A percentile compares a stretch with the other conserved stretches of the same genome.
Evolutionary conservation across 2,113 vertebrate genomes (phyloP).

Genomic region (Ahaetulla prasina): DNA sequence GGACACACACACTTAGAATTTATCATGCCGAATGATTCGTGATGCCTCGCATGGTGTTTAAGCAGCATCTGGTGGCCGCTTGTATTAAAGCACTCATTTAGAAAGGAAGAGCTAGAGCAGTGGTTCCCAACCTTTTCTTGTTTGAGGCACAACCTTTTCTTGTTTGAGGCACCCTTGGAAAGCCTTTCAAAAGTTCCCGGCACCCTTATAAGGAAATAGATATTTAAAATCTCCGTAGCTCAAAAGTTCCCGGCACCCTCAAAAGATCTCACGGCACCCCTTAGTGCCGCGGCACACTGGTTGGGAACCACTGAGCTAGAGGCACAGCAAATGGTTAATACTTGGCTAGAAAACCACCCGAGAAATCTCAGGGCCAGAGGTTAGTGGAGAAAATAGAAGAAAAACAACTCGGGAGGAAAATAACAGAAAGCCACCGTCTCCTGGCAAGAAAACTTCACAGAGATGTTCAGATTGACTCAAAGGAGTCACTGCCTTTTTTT

Average conservation of each 20-base stretch:
- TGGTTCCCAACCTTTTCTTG: too few relatives aligned
- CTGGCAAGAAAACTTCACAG: not conserved
- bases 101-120: not conserved
- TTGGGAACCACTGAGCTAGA: too few relatives aligned
- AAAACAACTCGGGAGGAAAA: not conserved
- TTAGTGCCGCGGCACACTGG: too few relatives aligned
- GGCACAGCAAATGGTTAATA: not conserved
- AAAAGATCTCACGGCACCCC: too few relatives aligned
- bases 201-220: too few relatives aligned
- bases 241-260: too few relatives aligned
- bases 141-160: too few relatives aligned
- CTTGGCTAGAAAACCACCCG: not conserved
- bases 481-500: not conserved
- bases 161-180: too few relatives aligned
- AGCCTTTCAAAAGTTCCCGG: too few relatives aligned
- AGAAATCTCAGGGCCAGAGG: not conserved
- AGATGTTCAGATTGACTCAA: not conserved
- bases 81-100: slow-evolving; percentile 37
- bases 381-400: not conserved
- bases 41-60: slow-evolving; percentile 23
- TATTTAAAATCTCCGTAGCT: too few relatives aligned
- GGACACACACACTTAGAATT: not conserved
- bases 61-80: slow-evolving; percentile 61
- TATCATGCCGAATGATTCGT: fast-evolving
- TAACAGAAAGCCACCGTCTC: not conserved